A percentile compares a stretch with the other conserved stretches of the same genome.
Conservation (phyloP, 2,888 invertebrate species). For the Sussaba pulchella region DNA sequence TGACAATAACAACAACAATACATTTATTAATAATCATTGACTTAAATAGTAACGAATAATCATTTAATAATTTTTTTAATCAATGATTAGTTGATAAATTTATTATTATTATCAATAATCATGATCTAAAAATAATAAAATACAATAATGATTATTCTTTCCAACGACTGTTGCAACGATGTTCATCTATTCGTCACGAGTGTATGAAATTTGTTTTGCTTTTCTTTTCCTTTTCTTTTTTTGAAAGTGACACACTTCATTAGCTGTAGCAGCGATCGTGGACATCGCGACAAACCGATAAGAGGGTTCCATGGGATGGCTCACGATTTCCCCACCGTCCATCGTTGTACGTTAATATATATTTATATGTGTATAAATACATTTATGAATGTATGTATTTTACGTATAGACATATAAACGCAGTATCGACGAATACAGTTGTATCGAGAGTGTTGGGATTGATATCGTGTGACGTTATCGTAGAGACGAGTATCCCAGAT, state of each 20-base stretch:
- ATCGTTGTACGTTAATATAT: conserved; percentile 34
- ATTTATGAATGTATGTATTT: conserved; percentile 43
- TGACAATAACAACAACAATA: too few relatives aligned
- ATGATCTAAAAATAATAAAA: neutral
- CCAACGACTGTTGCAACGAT: neutral
- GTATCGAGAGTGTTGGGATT: conserved; percentile 59
- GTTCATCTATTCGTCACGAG: conserved; percentile 1
- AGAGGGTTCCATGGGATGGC: conserved; percentile 67
- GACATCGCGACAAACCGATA: conserved; percentile 64
- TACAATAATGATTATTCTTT: neutral
- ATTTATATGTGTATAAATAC: conserved; percentile 4
- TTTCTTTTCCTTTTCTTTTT: conserved; percentile 26
- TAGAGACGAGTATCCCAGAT: conserved; percentile 43
- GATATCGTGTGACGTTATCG: conserved; percentile 58
- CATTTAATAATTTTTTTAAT: too few relatives aligned
- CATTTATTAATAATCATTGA: too few relatives aligned
- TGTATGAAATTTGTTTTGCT: conserved; percentile 8
- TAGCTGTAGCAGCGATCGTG: conserved; percentile 56
- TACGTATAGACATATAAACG: neutral
- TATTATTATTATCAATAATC: neutral
- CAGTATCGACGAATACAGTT: conserved; percentile 49
- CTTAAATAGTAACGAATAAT: too few relatives aligned
- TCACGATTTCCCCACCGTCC: conserved; percentile 54
- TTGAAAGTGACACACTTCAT: conserved; percentile 56
- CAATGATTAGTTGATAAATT: too few relatives aligned